Evolutionary conservation across 2,113 vertebrate species (phyloP), one percentile per base, ranked within the genome.

Genomic region (Parotia lawesii): DNA sequence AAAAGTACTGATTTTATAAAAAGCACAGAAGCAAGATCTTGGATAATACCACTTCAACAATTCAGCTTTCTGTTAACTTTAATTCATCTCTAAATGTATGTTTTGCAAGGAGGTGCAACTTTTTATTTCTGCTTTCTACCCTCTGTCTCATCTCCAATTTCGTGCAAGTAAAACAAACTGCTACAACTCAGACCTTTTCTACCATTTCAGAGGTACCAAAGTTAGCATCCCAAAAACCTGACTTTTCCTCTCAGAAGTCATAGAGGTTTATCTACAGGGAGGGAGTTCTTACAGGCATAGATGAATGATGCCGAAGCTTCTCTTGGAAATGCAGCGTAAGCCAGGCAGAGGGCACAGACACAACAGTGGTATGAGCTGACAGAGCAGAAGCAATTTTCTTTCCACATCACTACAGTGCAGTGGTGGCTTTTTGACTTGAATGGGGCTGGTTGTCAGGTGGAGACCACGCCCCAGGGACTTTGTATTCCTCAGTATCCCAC

Each of bases 361-460:
- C 12, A 31, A 2, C 31, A 50, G 28, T 18, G 85, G 8, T 18
- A 1, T 9, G 51, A 94, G 61, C 60, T 78, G 83, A 38, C 29
- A 42, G 51, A 57, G 37, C 64, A 42, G 61, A 45, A 85, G 15
- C 22, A 2, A 58, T 65, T 72, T 56, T 38, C 65, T 81, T 53
- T n/a, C n/a, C 66, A 50, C 35, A 15, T 27, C 0, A 0, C 50
- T 45, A 1, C 35, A 35, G 45, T 21, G 42, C 65, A 24, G 38
- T 15, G 27, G 23, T 71, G 71, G 21, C 31, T 71, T 66, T 89
- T 62, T 45, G 57, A 54, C 20, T 8, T 8, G 14, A 0, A 7
- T 15, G 28, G 15, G 60, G 38, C 38, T 40, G n/a, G 23, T 38
- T 54, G 18, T 38, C 53, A 51, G 47, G 51, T 50, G 38, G 78